Evolutionary conservation across 2,888 invertebrate genomes (phyloP).

Genomic region (Caenorhabditis japonica): DNA sequence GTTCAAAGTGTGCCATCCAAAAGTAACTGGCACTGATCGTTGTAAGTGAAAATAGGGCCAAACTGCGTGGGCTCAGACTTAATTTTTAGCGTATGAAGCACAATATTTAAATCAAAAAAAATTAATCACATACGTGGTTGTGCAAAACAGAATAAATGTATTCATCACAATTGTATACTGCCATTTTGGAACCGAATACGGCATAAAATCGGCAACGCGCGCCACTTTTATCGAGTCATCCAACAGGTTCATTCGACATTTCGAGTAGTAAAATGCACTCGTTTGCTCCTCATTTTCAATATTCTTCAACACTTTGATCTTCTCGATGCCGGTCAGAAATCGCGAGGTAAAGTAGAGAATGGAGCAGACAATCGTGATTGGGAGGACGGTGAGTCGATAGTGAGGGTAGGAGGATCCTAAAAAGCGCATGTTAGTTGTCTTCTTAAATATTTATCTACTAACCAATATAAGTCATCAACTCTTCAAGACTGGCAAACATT

Average conservation of each 20-base stretch:
- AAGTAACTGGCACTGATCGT: constrained; percentile 13
- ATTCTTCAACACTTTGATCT: neutral
- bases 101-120: no score
- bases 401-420: constrained; percentile 24
- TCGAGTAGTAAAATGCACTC: constrained; percentile 23
- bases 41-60: constrained; percentile 6
- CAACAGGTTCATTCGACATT: constrained; percentile 3
- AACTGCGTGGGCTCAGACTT: constrained; percentile 6
- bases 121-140: constrained; percentile 23
- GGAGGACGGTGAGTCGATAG: constrained; percentile 21
- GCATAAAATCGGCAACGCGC: constrained; percentile 6
- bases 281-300: constrained; percentile 4
- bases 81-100: no score
- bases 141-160: constrained; percentile 23
- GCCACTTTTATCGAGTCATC: constrained; percentile 23
- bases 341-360: constrained; percentile 18
- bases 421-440: neutral
- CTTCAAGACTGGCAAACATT: constrained; percentile 28
- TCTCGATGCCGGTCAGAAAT: neutral
- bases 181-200: constrained; percentile 12
- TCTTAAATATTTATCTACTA: neutral
- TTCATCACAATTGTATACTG: constrained; percentile 25
- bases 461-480: constrained; percentile 41
- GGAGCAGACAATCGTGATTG: constrained; percentile 16
- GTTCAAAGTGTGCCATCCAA: constrained; percentile 24